Evolutionary conservation across 2,888 invertebrate genomes (phyloP).

Genomic region (Exocentrus adspersus): DNA sequence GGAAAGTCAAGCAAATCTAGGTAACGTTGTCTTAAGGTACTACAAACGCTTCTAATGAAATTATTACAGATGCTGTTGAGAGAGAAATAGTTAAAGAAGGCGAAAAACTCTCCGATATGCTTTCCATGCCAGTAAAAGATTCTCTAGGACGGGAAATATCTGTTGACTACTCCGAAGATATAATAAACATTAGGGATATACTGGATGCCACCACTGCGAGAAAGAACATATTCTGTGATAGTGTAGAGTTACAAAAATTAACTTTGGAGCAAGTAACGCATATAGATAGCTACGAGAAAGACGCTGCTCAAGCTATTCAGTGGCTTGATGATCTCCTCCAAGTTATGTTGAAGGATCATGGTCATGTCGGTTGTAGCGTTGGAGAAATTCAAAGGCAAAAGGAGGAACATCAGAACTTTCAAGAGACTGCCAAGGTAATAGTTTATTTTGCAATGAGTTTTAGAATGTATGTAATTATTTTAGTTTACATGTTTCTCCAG

Average conservation of each 20-base stretch:
- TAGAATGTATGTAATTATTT: no score
- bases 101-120: slow-evolving; percentile 79
- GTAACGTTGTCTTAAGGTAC: no score
- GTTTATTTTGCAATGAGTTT: no score
- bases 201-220: slow-evolving; percentile 76
- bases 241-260: slow-evolving; percentile 79
- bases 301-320: slow-evolving; percentile 77
- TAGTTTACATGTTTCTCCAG: background rate
- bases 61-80: slow-evolving; percentile 72
- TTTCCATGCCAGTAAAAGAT: slow-evolving; percentile 82
- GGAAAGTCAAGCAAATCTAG: slow-evolving; percentile 70
- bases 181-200: slow-evolving; percentile 76
- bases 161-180: slow-evolving; percentile 77
- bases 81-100: slow-evolving; percentile 77
- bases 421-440: slow-evolving; percentile 77
- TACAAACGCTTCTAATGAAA: no score
- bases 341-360: slow-evolving; percentile 74
- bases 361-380: slow-evolving; percentile 78
- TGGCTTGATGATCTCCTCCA: slow-evolving; percentile 82
- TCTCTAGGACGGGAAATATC: slow-evolving; percentile 76
- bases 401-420: slow-evolving; percentile 78
- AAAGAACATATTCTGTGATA: slow-evolving; percentile 77
- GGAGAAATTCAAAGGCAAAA: slow-evolving; percentile 80
- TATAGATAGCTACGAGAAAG: slow-evolving; percentile 79
- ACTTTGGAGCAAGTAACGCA: slow-evolving; percentile 82